A percentile compares a stretch with the other conserved stretches of the same genome.
phyloP scores from a whole-genome alignment of 2,113 vertebrate genomes.

The Gallinago undulata region DNA sequence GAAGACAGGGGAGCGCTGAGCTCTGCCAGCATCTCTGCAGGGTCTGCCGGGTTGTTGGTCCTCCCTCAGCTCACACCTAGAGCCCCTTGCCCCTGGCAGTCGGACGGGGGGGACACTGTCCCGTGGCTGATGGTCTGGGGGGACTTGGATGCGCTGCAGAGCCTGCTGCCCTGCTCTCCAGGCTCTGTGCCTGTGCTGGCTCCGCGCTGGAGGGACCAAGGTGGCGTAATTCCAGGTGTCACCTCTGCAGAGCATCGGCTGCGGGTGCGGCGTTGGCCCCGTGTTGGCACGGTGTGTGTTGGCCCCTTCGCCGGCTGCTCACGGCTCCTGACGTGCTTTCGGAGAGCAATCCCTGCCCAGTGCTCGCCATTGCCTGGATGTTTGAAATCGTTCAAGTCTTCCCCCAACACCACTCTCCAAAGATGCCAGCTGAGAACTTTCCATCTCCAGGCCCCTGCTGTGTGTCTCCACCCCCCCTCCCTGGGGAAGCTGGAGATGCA shows the following conservation, averaged over 20 bases:
- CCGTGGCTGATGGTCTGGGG: background rate
- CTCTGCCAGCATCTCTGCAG: background rate
- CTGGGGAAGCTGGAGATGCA: background rate
- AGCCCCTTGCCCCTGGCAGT: background rate
- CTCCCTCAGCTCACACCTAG: background rate
- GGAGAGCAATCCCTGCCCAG: background rate
- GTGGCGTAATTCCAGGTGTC: background rate
- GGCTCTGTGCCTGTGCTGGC: background rate
- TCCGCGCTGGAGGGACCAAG: background rate
- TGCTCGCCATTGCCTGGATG: background rate
- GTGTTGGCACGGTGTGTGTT: fast-evolving
- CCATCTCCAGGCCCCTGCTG: background rate
- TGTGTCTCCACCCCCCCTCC: background rate
- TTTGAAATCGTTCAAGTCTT: background rate
- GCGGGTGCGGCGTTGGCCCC: background rate
- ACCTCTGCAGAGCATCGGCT: background rate
- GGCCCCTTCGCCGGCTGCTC: fast-evolving
- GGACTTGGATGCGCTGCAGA: background rate
- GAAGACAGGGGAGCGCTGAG: background rate
- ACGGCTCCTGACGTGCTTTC: background rate
- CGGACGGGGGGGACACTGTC: background rate
- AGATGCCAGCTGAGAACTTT: background rate
- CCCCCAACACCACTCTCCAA: background rate
- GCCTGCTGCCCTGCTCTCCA: background rate
- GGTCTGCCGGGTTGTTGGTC: background rate